These are phyloP conservation scores for Plagiodera versicolora DNA, from an alignment of 2,888 invertebrate species.

Conservation along the genomic window DNA sequence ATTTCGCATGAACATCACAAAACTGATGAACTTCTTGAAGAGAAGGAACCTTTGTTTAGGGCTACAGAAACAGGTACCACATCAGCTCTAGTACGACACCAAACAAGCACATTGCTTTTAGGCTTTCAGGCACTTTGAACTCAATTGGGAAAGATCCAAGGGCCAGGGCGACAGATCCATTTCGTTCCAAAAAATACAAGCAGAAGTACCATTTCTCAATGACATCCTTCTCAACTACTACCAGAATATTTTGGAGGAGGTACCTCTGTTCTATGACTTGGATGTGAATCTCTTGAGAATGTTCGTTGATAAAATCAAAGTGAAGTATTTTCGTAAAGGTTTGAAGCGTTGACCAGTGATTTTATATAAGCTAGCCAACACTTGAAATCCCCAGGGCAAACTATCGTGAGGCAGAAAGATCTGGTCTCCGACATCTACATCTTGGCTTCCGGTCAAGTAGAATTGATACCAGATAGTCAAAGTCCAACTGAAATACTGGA, in stretches of 20 bases:
- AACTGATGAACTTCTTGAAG: constrained; percentile 16
- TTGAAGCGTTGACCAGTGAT: background rate
- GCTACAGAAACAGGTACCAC: constrained; percentile 16
- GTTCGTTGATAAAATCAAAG: constrained; percentile 15
- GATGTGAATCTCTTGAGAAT: constrained; percentile 16
- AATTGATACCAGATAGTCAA: constrained; percentile 19
- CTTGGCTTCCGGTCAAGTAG: constrained; percentile 23
- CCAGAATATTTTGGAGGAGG: constrained; percentile 12
- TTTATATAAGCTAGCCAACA: background rate
- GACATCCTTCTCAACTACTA: constrained; percentile 17
- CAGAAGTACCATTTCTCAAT: background rate
- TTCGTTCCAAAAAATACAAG: background rate
- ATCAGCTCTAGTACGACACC: background rate
- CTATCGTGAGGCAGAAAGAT: constrained; percentile 24
- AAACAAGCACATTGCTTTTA: constrained; percentile 3
- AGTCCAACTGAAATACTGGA: background rate
- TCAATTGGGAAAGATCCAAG: constrained; percentile 20
- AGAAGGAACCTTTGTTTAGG: constrained; percentile 9
- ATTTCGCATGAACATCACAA: constrained; percentile 13
- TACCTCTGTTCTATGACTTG: constrained; percentile 19
- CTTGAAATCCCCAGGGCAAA: constrained; percentile 18
- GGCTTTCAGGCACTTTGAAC: constrained; percentile 21
- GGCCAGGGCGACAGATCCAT: background rate
- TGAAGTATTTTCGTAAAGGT: constrained; percentile 25
- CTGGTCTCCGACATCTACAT: constrained; percentile 25